phyloP scores from a whole-genome alignment of 1,140 invertebrate genomes.

The Stegodyphus mimosarum region DNA sequence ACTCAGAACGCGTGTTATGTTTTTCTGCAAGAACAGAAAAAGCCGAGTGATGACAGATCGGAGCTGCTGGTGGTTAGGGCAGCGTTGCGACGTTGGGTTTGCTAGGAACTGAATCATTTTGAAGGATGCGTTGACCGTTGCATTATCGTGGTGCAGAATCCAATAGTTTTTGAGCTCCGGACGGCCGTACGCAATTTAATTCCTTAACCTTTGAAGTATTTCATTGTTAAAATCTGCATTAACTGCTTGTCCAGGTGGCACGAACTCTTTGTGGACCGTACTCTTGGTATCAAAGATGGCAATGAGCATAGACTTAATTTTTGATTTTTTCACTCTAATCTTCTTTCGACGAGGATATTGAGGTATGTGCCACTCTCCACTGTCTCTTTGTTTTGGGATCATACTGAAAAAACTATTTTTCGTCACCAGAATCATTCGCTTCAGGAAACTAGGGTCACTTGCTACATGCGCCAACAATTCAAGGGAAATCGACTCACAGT shows the following conservation, averaged over 20 bases:
- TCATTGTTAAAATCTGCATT: neutral
- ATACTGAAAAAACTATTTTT: too few species aligned
- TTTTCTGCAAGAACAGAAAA: neutral
- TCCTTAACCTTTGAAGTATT: neutral
- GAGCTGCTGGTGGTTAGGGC: neutral
- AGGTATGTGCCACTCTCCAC: too few species aligned
- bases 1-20: neutral
- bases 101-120: neutral
- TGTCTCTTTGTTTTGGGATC: too few species aligned
- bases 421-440: too few species aligned
- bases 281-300: too few species aligned
- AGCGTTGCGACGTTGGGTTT: neutral
- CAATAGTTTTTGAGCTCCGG: neutral
- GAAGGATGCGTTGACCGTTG: neutral
- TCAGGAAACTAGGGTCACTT: too few species aligned
- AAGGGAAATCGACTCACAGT: too few species aligned
- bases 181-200: neutral
- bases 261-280: neutral
- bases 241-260: neutral
- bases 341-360: too few species aligned
- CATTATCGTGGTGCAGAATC: neutral
- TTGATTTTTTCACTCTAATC: too few species aligned
- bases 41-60: neutral
- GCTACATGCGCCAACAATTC: too few species aligned
- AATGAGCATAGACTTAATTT: too few species aligned